These are phyloP conservation scores for Morpho helenor DNA, from an alignment of 2,888 invertebrate genomes.

Conservation along the genomic window DNA sequence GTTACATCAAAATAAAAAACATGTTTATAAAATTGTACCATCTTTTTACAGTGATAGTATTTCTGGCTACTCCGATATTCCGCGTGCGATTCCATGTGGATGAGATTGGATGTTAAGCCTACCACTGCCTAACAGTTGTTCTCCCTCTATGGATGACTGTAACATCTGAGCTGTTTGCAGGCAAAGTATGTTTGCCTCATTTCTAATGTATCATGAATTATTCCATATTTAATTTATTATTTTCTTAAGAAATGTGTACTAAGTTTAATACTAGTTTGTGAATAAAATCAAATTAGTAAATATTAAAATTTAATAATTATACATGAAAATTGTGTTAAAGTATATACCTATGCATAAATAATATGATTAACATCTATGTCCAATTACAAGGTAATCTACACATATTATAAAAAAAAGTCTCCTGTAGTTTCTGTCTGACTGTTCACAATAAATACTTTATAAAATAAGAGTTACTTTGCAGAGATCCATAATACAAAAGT, in stretches of 20 bases:
- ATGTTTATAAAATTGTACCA: not conserved
- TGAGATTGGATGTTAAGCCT: constrained; percentile 97
- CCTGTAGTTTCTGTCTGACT: no score
- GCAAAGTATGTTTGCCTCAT: constrained; percentile 97
- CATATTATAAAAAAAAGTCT: no score
- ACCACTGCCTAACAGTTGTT: constrained; percentile 98
- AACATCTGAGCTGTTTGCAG: constrained; percentile 96
- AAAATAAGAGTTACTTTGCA: no score
- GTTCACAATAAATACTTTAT: no score
- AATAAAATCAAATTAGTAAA: not conserved
- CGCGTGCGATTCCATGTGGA: constrained; percentile 98
- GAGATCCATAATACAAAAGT: no score
- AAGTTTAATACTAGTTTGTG: no score
- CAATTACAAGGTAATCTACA: no score
- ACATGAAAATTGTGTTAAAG: not conserved
- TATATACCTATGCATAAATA: no score
- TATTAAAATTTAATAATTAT: not conserved
- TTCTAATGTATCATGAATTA: constrained; percentile 79
- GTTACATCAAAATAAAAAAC: not conserved
- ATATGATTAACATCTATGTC: no score
- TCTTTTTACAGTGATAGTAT: constrained; percentile 90
- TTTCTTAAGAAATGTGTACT: no score
- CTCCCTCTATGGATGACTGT: constrained; percentile 97
- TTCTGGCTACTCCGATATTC: constrained; percentile 96
- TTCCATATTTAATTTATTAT: constrained; percentile 1